Evolutionary conservation across 1,140 invertebrate genomes (phyloP).

Genomic region (Pseudomyrmex concolor): DNA sequence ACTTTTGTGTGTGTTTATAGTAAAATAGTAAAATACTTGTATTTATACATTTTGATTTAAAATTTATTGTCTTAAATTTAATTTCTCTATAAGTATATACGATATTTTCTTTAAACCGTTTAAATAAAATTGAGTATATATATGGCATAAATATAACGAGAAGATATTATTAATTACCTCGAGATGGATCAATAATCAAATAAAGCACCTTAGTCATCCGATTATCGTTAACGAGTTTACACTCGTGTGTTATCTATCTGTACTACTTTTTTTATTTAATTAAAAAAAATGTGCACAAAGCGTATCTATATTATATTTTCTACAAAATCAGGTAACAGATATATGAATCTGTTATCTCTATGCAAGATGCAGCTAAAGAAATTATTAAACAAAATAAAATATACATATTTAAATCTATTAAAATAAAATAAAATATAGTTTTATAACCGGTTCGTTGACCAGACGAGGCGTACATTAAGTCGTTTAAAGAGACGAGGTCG

Average conservation of each 20-base stretch:
- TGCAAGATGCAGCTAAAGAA: neutral
- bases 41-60: too few relatives aligned
- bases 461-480: neutral
- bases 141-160: neutral
- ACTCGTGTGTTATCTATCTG: slow-evolving; percentile 19
- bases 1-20: too few relatives aligned
- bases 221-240: slow-evolving; percentile 47
- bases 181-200: slow-evolving; percentile 36
- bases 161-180: slow-evolving; percentile 7
- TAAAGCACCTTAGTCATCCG: slow-evolving; percentile 9
- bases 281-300: neutral
- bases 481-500: slow-evolving; percentile 22
- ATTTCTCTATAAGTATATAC: slow-evolving; percentile 7
- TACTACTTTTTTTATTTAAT: neutral
- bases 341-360: too few relatives aligned
- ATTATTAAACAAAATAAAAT: neutral
- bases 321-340: neutral
- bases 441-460: neutral
- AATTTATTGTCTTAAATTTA: neutral
- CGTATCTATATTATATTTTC: neutral
- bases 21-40: too few relatives aligned
- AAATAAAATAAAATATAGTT: too few relatives aligned
- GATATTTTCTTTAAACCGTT: neutral
- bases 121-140: slow-evolving; percentile 9
- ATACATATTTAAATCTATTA: neutral